Base-by-base conservation (phyloP, 2,113 vertebrate species). In the Erpornis zantholeuca region DNA sequence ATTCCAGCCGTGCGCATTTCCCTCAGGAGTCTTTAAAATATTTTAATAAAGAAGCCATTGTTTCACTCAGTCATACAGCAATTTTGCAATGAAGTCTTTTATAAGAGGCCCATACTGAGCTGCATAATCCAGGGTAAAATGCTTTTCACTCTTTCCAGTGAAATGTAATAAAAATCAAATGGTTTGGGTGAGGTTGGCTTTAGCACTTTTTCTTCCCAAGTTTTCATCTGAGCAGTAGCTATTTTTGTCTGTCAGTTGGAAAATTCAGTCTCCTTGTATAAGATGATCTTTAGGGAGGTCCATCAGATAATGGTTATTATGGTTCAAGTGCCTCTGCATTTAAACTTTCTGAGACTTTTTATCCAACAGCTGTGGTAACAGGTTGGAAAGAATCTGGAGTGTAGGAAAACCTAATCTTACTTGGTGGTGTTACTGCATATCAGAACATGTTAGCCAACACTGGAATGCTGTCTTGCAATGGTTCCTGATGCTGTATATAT, bases 81-180 rank as follows among this genome's bases (percentile, higher is more conserved):
- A 14, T 91, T 95, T 94, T 88, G 90, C 82, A 91, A 24, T 76
- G 22, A 94, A 94, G 88, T 40, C 69, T 87, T 95, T 82, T 94
- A 71, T 52, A 53, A 90, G 73, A 89, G 84, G 57, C 38, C 35
- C 42, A 33, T 59, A 66, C 25, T 76, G 82, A 91, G 75, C 77
- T 75, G 78, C 78, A 50, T 93, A 87, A 66, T 94, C 89, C 90
- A 45, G 42, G n/a, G 52, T 90, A 68, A 84, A 38, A 49, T 78
- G 61, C 60, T 92, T 97, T 97, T 89, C 80, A 96, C 79, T 8
- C 22, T 91, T 64, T 75, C 36, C 69, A 76, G 42, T 88, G 63
- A 60, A 88, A 96, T 96, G 53, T 86, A 80, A 71, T 65, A 73
- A 91, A 77, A 54, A 54, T n/a, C n/a, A 15, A 79, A 49, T 28